Conservation (phyloP, 37 sponge, comb jelly and placozoan species). For the Tethya wilhelma region DNA sequence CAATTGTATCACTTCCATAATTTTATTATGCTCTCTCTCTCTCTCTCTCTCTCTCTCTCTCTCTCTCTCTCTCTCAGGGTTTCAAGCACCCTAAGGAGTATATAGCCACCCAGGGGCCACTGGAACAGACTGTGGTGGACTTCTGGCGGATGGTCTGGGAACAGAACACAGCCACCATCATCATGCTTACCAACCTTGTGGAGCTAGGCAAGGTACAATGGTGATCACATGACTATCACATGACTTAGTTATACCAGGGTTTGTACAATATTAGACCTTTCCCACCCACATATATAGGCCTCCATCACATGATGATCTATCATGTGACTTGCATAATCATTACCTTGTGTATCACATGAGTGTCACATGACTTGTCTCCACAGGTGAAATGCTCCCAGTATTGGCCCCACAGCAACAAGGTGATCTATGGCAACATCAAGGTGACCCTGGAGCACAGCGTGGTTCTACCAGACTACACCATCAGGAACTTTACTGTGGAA, state of each 20-base stretch:
- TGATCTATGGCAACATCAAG: conserved; percentile 47
- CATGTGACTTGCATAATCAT: too few relatives aligned
- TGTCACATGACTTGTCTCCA: background rate
- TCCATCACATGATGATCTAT: too few relatives aligned
- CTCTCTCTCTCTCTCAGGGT: conserved; percentile 40
- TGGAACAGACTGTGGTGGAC: conserved; percentile 77
- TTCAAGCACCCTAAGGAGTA: conserved; percentile 75
- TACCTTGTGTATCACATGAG: conserved; percentile 1
- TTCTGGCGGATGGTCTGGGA: conserved; percentile 99
- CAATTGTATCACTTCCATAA: too few relatives aligned
- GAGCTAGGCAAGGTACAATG: conserved; percentile 66
- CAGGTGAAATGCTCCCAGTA: conserved; percentile 76
- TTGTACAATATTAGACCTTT: too few relatives aligned
- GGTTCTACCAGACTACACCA: conserved; percentile 63
- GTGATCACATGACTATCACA: background rate
- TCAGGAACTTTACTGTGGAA: conserved; percentile 48
- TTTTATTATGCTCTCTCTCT: conserved; percentile 29
- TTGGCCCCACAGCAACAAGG: conserved; percentile 50
- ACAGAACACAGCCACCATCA: conserved; percentile 69
- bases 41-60: conserved; percentile 15
- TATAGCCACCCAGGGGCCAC: conserved; percentile 83
- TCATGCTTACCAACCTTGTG: conserved; percentile 90
- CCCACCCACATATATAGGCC: too few relatives aligned
- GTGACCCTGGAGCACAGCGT: conserved; percentile 51
- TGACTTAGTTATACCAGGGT: background rate